Conservation (phyloP, 2,797 vertebrate genomes). For the Melanotaenia boesemani region DNA sequence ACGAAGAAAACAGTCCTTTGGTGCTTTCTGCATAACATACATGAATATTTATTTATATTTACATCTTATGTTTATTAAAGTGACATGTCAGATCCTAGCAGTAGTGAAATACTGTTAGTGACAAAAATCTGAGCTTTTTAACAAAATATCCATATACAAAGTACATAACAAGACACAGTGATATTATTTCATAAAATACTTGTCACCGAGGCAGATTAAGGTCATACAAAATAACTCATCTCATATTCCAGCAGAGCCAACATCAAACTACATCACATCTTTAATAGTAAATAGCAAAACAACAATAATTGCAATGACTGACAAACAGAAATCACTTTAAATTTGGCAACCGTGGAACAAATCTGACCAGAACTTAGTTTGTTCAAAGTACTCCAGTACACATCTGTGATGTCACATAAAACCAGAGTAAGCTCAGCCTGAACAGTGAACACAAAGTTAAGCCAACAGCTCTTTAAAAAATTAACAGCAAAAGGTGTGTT, state of each 20-base stretch:
- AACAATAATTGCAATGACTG: neutral
- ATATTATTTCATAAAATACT: conserved; percentile 33
- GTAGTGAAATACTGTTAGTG: conserved; percentile 53
- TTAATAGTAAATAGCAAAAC: neutral
- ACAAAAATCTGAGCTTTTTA: conserved; percentile 11
- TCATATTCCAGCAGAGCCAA: neutral
- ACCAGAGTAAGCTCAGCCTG: neutral
- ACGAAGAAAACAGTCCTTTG: neutral
- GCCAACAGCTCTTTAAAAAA: neutral
- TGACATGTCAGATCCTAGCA: conserved; percentile 32
- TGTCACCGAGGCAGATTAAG: conserved; percentile 24
- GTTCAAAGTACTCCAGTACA: neutral
- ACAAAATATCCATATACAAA: conserved; percentile 6
- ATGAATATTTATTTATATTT: conserved; percentile 29
- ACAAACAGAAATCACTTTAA: conserved; percentile 10
- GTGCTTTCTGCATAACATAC: conserved; percentile 17
- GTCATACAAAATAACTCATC: conserved; percentile 19
- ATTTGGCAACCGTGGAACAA: conserved; percentile 11
- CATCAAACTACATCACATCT: neutral
- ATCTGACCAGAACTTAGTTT: neutral
- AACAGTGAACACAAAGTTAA: neutral
- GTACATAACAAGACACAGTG: neutral
- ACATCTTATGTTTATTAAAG: conserved; percentile 37
- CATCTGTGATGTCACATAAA: neutral
- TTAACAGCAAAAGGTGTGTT: conserved; percentile 7